Conservation (phyloP, 2,113 vertebrate species). For the Onychostruthus taczanowskii region DNA sequence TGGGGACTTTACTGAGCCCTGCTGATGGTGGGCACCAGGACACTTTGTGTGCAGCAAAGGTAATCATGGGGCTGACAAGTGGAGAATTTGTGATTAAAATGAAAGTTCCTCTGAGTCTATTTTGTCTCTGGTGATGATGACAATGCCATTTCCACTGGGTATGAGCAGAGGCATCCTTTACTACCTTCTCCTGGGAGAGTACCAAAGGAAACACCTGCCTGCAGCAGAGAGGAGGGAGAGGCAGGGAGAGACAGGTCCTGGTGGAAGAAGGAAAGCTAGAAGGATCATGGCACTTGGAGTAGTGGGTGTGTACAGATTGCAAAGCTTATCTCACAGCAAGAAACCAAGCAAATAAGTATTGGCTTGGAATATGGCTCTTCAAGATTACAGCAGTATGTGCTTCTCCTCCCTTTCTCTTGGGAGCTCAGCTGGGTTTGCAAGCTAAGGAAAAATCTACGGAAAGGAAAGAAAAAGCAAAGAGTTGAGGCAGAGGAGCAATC, state of each 20-base stretch:
- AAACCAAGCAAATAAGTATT: not conserved
- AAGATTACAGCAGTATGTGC: not conserved
- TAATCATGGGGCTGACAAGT: not conserved
- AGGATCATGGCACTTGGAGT: not conserved
- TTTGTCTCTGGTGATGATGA: not conserved
- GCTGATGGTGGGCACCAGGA: not conserved
- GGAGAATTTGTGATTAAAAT: not conserved
- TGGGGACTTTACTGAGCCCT: rapidly evolving
- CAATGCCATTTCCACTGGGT: rapidly evolving
- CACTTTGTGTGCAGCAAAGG: rapidly evolving
- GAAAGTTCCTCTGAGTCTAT: not conserved
- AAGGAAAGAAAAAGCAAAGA: not conserved
- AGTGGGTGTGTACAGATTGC: not conserved
- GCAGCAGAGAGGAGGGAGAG: not conserved
- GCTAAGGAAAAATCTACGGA: not conserved
- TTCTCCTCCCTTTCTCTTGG: slow-evolving; percentile 23
- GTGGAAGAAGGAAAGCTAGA: not conserved
- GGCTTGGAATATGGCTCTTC: not conserved
- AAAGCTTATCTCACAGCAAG: not conserved
- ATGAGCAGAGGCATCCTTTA: not conserved
- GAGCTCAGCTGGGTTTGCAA: slow-evolving; percentile 3
- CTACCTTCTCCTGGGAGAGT: not conserved
- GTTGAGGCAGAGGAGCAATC: not conserved
- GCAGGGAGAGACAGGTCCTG: not conserved
- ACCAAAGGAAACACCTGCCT: not conserved